phyloP scores from a whole-genome alignment of 2,797 vertebrate genomes.

The Myotis myotis region DNA sequence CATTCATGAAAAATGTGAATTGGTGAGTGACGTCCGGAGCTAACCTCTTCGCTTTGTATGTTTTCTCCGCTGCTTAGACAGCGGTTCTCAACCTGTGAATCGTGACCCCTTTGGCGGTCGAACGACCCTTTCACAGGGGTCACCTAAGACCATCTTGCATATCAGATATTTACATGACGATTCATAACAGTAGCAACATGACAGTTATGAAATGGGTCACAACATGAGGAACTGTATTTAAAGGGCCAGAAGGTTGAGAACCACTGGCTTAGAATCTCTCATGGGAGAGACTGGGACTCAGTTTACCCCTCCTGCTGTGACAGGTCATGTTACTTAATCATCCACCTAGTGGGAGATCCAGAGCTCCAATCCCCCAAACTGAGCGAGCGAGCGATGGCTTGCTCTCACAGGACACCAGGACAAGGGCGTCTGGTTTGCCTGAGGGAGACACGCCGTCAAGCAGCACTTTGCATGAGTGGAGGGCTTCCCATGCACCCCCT shows the following conservation, averaged over 20 bases:
- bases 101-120: too few species aligned
- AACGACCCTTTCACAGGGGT: too few species aligned
- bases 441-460: neutral
- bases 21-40: neutral
- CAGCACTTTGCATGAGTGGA: neutral
- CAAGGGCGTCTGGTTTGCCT: neutral
- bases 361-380: neutral
- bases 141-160: too few species aligned
- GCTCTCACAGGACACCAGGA: neutral
- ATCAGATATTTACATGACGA: too few species aligned
- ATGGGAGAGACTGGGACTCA: neutral
- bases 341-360: neutral
- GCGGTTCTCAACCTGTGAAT: too few species aligned
- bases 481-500: neutral
- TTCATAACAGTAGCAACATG: too few species aligned
- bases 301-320: neutral
- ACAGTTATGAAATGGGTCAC: too few species aligned
- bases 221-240: too few species aligned
- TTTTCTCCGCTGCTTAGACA: neutral
- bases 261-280: neutral
- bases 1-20: neutral
- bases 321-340: neutral
- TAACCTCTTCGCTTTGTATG: neutral
- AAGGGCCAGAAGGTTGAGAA: too few species aligned
- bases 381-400: neutral